These are phyloP conservation scores for Callaeas wilsoni DNA, from an alignment of 2,113 vertebrate species.

Conservation along the genomic window DNA sequence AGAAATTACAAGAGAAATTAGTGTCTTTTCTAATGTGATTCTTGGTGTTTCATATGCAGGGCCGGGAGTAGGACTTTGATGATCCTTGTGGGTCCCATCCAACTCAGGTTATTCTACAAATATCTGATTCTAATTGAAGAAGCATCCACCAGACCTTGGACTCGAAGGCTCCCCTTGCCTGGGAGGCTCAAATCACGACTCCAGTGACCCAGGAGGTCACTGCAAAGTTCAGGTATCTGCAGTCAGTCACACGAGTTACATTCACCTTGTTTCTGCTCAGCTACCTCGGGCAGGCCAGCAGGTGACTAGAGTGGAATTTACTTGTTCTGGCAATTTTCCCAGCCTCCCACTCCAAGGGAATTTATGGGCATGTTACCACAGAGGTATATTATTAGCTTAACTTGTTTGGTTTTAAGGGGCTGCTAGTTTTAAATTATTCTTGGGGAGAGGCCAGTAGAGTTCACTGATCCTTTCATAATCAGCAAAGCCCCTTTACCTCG, in stretches of 20 bases:
- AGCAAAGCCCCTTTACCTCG: not conserved
- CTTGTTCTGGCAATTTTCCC: conserved; percentile 19
- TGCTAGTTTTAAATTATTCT: not conserved
- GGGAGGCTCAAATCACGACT: not conserved
- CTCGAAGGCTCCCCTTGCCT: not conserved
- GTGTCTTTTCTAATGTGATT: not conserved
- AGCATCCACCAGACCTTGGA: not conserved
- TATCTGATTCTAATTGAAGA: not conserved
- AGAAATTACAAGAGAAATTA: not conserved
- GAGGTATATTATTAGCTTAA: not conserved
- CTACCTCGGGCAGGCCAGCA: not conserved
- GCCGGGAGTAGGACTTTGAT: not conserved
- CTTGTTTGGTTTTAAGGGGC: not conserved
- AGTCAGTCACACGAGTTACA: not conserved
- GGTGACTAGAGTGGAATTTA: not conserved
- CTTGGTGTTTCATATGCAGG: not conserved
- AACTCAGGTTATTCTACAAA: not conserved
- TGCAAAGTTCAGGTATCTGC: not conserved
- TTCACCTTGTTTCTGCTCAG: not conserved
- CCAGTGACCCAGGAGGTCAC: not conserved
- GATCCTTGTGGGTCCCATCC: not conserved
- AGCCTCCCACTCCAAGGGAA: not conserved
- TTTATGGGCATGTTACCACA: not conserved
- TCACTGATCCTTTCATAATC: not conserved
- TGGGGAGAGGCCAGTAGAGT: not conserved